phyloP scores from a whole-genome alignment of 2,888 invertebrate species.

The Rhopalosiphum nymphaeae region DNA sequence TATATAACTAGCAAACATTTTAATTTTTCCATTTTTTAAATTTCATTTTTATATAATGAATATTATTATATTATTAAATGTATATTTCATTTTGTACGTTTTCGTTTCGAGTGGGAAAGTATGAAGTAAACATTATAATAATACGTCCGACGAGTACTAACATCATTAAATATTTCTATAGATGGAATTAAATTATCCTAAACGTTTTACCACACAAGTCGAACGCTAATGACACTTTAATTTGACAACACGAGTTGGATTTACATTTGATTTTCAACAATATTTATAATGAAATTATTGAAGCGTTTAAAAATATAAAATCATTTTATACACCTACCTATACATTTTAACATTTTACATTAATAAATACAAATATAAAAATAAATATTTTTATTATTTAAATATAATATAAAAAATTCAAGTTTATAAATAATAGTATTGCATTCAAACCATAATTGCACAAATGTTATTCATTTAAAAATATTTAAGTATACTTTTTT shows the following conservation, averaged over 20 bases:
- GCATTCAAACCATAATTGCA: not conserved
- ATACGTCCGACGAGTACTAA: not conserved
- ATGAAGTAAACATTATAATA: constrained; percentile 18
- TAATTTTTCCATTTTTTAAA: not conserved
- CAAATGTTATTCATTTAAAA: not conserved
- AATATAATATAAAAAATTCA: not conserved
- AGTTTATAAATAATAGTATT: not conserved
- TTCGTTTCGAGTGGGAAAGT: not conserved
- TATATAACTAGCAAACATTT: not conserved
- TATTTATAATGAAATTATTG: not conserved
- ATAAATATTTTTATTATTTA: not conserved
- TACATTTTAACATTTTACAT: not conserved
- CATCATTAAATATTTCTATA: constrained; percentile 31
- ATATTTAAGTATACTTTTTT: not conserved
- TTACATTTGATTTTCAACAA: constrained; percentile 26
- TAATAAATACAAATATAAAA: not conserved
- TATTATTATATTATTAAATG: too few relatives aligned
- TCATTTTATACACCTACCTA: not conserved
- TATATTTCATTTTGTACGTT: not conserved
- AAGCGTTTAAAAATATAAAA: not conserved
- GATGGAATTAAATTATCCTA: constrained; percentile 5
- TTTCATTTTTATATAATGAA: not conserved
- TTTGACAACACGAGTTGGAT: constrained; percentile 32
- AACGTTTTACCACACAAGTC: constrained; percentile 56
- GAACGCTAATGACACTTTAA: constrained; percentile 57